Percentiles rank a stretch among this genome's conserved stretches.
These are phyloP conservation scores for Pollenia griseotomentosa DNA, from an alignment of 2,888 invertebrate species.

Conservation along the genomic window DNA sequence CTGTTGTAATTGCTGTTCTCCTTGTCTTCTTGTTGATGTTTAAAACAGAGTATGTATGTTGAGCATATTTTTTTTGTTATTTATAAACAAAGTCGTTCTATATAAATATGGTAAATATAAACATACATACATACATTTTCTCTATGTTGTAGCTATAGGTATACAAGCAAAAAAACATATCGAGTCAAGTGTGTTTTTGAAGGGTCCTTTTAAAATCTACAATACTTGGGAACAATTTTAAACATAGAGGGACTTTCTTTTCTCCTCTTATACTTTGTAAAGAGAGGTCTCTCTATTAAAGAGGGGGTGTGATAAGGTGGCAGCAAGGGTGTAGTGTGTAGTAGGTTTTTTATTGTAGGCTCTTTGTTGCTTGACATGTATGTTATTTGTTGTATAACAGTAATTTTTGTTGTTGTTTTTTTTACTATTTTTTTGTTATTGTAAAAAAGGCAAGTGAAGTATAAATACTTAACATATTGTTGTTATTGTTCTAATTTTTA, in stretches of 20 bases:
- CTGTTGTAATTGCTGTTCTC: constrained; percentile 1
- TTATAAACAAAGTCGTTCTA: constrained; percentile 58
- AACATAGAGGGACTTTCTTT: constrained; percentile 26
- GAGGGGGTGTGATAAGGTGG: no score
- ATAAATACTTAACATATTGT: constrained; percentile 70
- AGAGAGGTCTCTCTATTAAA: neutral
- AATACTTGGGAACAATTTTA: constrained; percentile 55
- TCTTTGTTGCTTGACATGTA: constrained; percentile 28
- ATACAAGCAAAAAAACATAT: constrained; percentile 60
- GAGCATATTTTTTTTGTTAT: constrained; percentile 21
- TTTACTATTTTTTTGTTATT: constrained; percentile 10
- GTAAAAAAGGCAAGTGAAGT: constrained; percentile 61
- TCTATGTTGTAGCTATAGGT: neutral
- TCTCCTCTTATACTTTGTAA: constrained; percentile 14
- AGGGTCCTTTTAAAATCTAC: constrained; percentile 63
- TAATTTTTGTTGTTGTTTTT: constrained; percentile 36
- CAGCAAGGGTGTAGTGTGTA: neutral
- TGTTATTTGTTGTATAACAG: constrained; percentile 42
- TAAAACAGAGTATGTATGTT: neutral
- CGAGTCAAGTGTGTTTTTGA: constrained; percentile 67
- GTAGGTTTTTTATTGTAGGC: constrained; percentile 28
- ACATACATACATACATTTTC: no score
- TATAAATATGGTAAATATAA: constrained; percentile 1
- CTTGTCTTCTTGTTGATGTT: constrained; percentile 22
- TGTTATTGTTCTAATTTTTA: constrained; percentile 69